A percentile compares a stretch with the other conserved stretches of the same genome.
These are phyloP conservation scores for Acanthochromis polyacanthus DNA, from an alignment of 2,113 vertebrate species.

Conservation along the genomic window DNA sequence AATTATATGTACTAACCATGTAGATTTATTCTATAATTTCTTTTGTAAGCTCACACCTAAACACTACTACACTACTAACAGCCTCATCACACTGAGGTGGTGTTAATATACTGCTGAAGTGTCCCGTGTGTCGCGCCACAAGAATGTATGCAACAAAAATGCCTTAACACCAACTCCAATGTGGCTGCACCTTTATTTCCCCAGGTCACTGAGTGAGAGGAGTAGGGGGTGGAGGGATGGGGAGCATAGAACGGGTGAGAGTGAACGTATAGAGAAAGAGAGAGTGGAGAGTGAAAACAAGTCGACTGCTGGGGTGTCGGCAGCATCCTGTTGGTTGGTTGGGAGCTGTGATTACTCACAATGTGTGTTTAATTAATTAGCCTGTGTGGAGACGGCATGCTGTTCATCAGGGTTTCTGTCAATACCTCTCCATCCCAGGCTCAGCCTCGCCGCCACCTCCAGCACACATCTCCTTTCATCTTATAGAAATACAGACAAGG, in stretches of 20 bases:
- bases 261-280: constrained; percentile 28
- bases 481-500: constrained; percentile 37
- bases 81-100: constrained; percentile 12
- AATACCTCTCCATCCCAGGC: constrained; percentile 64
- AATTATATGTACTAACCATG: no score
- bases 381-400: constrained; percentile 64
- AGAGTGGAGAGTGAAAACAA: constrained; percentile 56
- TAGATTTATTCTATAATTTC: background rate
- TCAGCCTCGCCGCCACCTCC: constrained; percentile 44
- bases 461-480: constrained; percentile 38
- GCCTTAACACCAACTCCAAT: constrained; percentile 20
- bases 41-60: background rate
- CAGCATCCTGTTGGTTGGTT: constrained; percentile 76
- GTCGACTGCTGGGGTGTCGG: constrained; percentile 76
- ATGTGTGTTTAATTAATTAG: constrained; percentile 84
- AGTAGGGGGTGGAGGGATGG: background rate
- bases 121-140: constrained; percentile 39
- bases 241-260: background rate
- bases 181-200: constrained; percentile 42
- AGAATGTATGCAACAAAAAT: constrained; percentile 36
- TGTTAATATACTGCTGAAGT: constrained; percentile 25
- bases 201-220: constrained; percentile 36
- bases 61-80: background rate
- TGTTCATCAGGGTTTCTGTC: constrained; percentile 74
- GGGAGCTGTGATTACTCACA: constrained; percentile 74